Base-by-base conservation (phyloP, 1,140 invertebrate species). In the Brachionus rotundiformis region DNA sequence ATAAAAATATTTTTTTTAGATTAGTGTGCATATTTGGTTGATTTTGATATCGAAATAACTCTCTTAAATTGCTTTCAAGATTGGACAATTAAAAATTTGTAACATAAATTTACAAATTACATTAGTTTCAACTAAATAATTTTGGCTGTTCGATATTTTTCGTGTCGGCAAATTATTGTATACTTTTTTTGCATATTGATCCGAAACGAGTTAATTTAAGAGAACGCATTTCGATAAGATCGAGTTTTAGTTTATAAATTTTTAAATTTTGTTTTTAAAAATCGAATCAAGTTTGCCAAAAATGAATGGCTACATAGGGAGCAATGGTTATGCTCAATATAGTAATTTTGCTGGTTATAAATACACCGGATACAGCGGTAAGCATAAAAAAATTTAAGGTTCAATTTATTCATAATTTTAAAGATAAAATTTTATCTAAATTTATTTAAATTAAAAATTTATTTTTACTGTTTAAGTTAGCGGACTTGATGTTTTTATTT, bases 61-160 rank as follows among this genome's bases (percentile, higher is more conserved):
- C 33, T 33, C 47, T 54, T 19, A 54, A 54, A 54, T 54, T 54
- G 63, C 16, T 68, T 23, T 68, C 31, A 68, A 68, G 63, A 68
- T 68, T 68, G 63, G 63, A 68, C 63, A 68, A 68, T 68, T 68
- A 36, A 68, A 68, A 63, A 68, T 68, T 68, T 68, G 63, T 68
- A 68, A 68, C 63, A 68, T 39, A 41, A 33, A 68, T 68, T 68
- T 4, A 16, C 63, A 68, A 68, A 68, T 68, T 68, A 68, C 63
- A 68, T 68, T 36, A 16, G 33, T 68, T 68, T 39, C 59, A 61
- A 61, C 19, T 61, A 61, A 61, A 61, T 23, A 68, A 33, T 36
- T 39, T 29, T n/a, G 11, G n/a, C 33, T 68, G 63, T 68, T 36
- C 13, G 33, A 36, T 33, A 27, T 33, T 68, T 68, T 33, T 68